Evolutionary conservation across 1,140 invertebrate species (phyloP).

Genomic region (Acyrthosiphon pisum): DNA sequence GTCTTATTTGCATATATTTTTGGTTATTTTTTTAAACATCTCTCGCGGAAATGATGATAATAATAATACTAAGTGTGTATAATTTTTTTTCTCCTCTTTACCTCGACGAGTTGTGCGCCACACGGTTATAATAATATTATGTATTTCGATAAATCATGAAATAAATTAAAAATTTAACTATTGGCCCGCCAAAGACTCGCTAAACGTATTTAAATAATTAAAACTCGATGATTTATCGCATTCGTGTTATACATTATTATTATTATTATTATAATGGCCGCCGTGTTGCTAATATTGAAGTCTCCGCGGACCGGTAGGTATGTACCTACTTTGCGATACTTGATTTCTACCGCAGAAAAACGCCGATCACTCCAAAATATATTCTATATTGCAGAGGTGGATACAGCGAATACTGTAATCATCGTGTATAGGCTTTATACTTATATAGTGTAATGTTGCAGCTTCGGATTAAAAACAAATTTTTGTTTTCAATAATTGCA

Average conservation of each 20-base stretch:
- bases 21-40: not conserved
- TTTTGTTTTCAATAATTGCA: too few species aligned
- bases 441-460: too few species aligned
- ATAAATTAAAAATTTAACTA: slow-evolving; percentile 36
- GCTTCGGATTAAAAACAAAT: too few species aligned
- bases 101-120: not conserved
- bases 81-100: not conserved
- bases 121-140: not conserved
- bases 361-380: too few species aligned
- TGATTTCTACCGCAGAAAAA: too few species aligned
- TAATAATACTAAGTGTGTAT: not conserved
- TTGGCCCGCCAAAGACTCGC: not conserved
- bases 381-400: too few species aligned
- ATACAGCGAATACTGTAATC: too few species aligned
- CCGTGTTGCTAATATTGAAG: not conserved
- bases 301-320: not conserved
- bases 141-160: slow-evolving; percentile 41
- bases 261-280: not conserved
- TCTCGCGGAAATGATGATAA: not conserved
- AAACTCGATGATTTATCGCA: not conserved
- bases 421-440: too few species aligned
- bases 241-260: not conserved
- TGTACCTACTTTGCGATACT: not conserved
- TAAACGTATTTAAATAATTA: slow-evolving; percentile 40
- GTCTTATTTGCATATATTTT: not conserved